Percentiles rank a stretch among this genome's conserved stretches.
phyloP scores from a whole-genome alignment of 2,113 vertebrate genomes.

The Sebastes fasciatus region DNA sequence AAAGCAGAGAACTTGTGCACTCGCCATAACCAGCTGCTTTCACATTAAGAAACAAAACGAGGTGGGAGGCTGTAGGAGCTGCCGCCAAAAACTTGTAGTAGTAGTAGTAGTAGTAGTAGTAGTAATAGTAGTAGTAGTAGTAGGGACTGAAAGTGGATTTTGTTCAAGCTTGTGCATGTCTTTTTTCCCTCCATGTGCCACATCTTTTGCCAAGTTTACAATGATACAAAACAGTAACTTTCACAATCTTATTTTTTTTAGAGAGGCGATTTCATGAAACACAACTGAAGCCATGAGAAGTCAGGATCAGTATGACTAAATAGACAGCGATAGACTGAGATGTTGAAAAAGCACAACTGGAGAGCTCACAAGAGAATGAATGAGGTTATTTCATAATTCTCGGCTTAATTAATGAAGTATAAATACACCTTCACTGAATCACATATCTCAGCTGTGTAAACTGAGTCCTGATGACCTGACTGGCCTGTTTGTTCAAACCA shows the following conservation, averaged over 20 bases:
- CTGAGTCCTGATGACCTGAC: constrained; percentile 24
- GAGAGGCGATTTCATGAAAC: not conserved
- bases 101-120: not conserved
- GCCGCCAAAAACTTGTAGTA: constrained; percentile 26
- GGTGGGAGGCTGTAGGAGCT: constrained; percentile 16
- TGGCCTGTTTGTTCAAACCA: constrained; percentile 38
- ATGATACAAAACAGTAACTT: constrained; percentile 17
- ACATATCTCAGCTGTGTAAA: constrained; percentile 26
- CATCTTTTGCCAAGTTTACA: constrained; percentile 2
- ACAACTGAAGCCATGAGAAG: not conserved
- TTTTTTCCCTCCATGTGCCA: not conserved
- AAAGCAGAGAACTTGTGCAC: constrained; percentile 10
- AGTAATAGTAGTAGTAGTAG: not conserved
- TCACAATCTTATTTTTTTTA: not conserved
- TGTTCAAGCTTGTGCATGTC: constrained; percentile 6
- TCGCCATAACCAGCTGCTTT: constrained; percentile 24
- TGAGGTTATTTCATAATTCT: not conserved
- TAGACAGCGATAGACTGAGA: not conserved
- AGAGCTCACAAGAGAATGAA: not conserved
- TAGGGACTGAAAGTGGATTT: constrained; percentile 21
- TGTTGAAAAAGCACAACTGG: not conserved
- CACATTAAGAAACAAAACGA: constrained; percentile 27
- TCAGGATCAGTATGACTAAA: not conserved
- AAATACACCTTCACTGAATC: constrained; percentile 36
- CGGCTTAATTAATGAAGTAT: constrained; percentile 10